A percentile compares a stretch with the other conserved stretches of the same genome.
Evolutionary conservation across 2,797 vertebrate species (phyloP).

Genomic region (Kryptolebias ocellatus): DNA sequence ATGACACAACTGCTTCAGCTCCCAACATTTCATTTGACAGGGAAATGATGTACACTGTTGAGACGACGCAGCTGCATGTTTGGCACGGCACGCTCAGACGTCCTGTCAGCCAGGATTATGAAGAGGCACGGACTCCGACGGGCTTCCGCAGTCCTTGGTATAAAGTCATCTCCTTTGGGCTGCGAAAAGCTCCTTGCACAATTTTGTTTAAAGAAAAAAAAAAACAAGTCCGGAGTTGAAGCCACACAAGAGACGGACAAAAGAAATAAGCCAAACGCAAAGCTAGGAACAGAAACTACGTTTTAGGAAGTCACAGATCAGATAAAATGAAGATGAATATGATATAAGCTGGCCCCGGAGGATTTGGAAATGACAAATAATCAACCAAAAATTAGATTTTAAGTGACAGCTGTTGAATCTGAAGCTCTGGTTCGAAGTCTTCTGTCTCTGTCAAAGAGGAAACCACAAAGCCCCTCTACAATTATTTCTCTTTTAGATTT

Average conservation of each 20-base stretch:
- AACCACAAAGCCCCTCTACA: constrained; percentile 63
- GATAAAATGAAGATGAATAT: constrained; percentile 38
- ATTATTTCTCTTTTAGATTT: constrained; percentile 58
- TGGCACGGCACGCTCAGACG: constrained; percentile 21
- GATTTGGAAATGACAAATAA: constrained; percentile 38
- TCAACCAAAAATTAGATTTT: constrained; percentile 40
- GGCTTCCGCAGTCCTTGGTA: constrained; percentile 26
- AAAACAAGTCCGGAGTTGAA: constrained; percentile 20
- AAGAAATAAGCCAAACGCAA: neutral
- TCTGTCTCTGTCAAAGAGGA: constrained; percentile 44
- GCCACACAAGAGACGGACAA: constrained; percentile 2
- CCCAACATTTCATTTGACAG: constrained; percentile 48
- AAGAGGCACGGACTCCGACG: constrained; percentile 28
- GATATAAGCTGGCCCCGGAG: constrained; percentile 9
- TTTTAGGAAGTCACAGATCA: neutral
- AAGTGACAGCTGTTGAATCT: constrained; percentile 34
- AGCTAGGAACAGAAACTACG: constrained; percentile 4
- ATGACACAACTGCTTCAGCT: constrained; percentile 31
- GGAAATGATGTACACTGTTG: constrained; percentile 44
- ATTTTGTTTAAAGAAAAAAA: constrained; percentile 51
- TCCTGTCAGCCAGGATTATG: constrained; percentile 41
- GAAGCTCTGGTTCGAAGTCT: constrained; percentile 33
- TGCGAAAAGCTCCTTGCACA: constrained; percentile 18
- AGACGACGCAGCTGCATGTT: constrained; percentile 30
- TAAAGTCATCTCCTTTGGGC: constrained; percentile 27